These are phyloP conservation scores for Eulacestoma nigropectus DNA, from an alignment of 2,113 vertebrate genomes.

Conservation along the genomic window DNA sequence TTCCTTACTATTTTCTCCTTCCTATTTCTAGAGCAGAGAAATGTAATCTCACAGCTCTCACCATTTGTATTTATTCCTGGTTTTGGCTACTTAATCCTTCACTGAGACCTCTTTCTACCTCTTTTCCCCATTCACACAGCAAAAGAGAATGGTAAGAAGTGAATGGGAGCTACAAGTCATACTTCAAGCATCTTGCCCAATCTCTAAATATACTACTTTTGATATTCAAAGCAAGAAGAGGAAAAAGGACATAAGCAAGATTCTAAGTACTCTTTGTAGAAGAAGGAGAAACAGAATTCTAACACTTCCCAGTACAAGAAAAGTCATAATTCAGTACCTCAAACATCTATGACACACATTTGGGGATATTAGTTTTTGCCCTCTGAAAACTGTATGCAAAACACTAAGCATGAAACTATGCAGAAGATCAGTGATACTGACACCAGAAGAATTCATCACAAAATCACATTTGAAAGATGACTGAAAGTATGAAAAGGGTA, in stretches of 20 bases:
- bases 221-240: not conserved
- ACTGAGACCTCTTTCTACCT: not conserved
- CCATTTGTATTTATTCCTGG: not conserved
- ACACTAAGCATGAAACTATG: not conserved
- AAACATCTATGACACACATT: not conserved
- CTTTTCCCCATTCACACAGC: not conserved
- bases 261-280: not conserved
- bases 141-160: not conserved
- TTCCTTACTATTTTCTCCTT: not conserved
- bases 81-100: not conserved
- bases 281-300: not conserved
- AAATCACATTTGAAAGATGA: not conserved
- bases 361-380: not conserved
- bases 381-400: not conserved
- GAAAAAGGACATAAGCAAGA: not conserved
- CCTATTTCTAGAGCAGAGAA: not conserved
- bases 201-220: not conserved
- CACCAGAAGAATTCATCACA: not conserved
- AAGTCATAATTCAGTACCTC: not conserved
- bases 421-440: not conserved
- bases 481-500: not conserved
- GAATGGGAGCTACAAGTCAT: not conserved
- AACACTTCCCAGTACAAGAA: not conserved
- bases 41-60: not conserved
- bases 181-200: not conserved